Base-by-base conservation (phyloP, 2,113 vertebrate species). In the Alaudala cheleensis region DNA sequence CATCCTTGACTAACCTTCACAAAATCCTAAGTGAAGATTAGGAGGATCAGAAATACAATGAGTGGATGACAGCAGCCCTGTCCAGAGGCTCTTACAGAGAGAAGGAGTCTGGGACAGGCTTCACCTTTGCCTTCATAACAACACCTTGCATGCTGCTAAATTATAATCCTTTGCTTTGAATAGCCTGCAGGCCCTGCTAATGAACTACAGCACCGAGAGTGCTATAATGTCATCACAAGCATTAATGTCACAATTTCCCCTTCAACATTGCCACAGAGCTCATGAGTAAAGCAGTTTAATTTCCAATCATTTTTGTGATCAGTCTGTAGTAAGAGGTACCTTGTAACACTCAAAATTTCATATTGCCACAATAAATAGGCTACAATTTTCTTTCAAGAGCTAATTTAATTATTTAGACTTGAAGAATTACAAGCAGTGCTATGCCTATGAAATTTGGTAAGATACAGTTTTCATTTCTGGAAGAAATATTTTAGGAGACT, bases 401-500 rank as follows among this genome's bases (percentile, higher is more conserved):
- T 70, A 51, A 84, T 82, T 88, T 90, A 54, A 90, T 86, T 91
- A 74, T 78, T 96, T 71, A 60, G 50, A 64, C 25, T 64, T 39
- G 40, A 42, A 69, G 31, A 79, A 76, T 80, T 90, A 42, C 40
- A 76, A 72, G 24, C 23, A 49, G 40, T 64, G 56, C 14, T 87
- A 56, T 65, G 37, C 26, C 37, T 29, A 47, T 81, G 47, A 93
- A 88, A 88, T 91, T 73, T 58, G 28, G 29, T 86, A 66, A 82
- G 58, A 82, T 61, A 29, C 6, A 24, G 29, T 56, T 92, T 95
- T 93, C 20, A 64, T 49, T 88, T 64, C 40, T 86, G 34, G 51
- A 96, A 94, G 60, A 91, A 91, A 84, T 71, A n/a, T 64, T 95
- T 87, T 72, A 87, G 70, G 25, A 91, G 61, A 67, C n/a, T 91